These are phyloP conservation scores for Eupeodes latifasciatus DNA, from an alignment of 2,888 invertebrate species.

Conservation along the genomic window DNA sequence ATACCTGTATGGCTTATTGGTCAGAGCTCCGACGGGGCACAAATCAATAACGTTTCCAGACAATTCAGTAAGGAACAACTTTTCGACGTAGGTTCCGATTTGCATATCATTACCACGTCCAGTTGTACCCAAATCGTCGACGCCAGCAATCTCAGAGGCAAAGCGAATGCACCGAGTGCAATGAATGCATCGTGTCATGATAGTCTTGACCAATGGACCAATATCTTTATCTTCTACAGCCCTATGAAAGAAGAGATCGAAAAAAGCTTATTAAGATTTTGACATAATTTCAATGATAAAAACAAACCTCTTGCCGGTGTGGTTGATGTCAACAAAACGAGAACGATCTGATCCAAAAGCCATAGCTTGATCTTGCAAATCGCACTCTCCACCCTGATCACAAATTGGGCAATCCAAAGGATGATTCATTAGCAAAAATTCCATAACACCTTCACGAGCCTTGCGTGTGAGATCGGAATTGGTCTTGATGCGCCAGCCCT, in stretches of 20 bases:
- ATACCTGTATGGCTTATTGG: constrained; percentile 95
- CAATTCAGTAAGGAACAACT: constrained; percentile 97
- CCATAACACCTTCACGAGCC: constrained; percentile 96
- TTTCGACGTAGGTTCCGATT: constrained; percentile 99
- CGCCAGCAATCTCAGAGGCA: constrained; percentile 99
- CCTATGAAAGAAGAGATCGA: constrained; percentile 83
- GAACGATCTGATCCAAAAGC: constrained; percentile 98
- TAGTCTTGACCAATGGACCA: constrained; percentile 98
- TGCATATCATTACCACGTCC: constrained; percentile 98
- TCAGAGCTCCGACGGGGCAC: constrained; percentile 99
- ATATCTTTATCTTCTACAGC: constrained; percentile 99
- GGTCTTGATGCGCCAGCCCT: constrained; percentile 99
- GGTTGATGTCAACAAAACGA: constrained; percentile 95
- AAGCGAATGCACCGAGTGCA: constrained; percentile 99
- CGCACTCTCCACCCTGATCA: constrained; percentile 98
- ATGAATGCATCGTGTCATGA: constrained; percentile 99
- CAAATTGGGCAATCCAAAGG: constrained; percentile 99
- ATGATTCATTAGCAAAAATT: constrained; percentile 98
- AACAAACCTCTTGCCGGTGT: constrained; percentile 92
- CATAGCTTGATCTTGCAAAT: constrained; percentile 99
- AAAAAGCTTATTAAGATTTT: neutral
- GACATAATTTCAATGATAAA: neutral
- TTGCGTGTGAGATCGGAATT: constrained; percentile 96
- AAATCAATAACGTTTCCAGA: constrained; percentile 99
- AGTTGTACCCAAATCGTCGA: constrained; percentile 97